Base-by-base conservation (phyloP, 2,888 invertebrate genomes). In the Caenorhabditis sp. region DNA sequence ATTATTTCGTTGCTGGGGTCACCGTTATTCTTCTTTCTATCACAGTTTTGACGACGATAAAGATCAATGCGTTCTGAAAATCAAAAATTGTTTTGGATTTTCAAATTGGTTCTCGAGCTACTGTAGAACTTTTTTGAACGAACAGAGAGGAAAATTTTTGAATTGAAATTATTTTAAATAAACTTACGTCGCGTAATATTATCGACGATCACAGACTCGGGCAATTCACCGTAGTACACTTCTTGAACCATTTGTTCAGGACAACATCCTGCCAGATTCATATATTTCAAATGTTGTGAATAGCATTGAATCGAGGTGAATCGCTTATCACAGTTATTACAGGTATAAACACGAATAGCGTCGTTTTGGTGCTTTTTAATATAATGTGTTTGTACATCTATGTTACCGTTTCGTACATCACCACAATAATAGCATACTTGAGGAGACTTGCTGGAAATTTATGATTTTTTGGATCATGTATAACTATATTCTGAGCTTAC, bases 341-440 rank as follows among this genome's bases (percentile, higher is more conserved):
- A 68, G 3, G 52, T 54, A 26, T 59, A 61, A n/a, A 64, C 54
- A 0, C 50, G 64, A 14, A 72, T 23, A 5, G 67, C 67, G 20
- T 72, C 67, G 14, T 65, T 49, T 31, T 64, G 60, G 36, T 72
- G 72, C n/a, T 27, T 53, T 43, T 67, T 25, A 36, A 72, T 31
- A 31, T 65, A 65, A 54, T 72, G 72, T 8, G 64, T 53, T 20
- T 54, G 67, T 8, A 72, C 49, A 56, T 72, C 67, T 43, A 72
- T 36, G 0, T 50, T 38, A 10, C 72, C 72, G n/a, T 31, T 38
- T 25, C 65, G 61, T 14, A 62, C 58, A 21, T 64, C 64, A 20
- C 72, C 72, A 59, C 72, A 72, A 38, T 72, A 72, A 31, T 61
- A 72, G 50, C 72, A 72, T 27, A 31, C 7, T 38, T 67, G 57